Base-by-base conservation (phyloP, 1,140 invertebrate species). In the Drosophila rhopaloa region DNA sequence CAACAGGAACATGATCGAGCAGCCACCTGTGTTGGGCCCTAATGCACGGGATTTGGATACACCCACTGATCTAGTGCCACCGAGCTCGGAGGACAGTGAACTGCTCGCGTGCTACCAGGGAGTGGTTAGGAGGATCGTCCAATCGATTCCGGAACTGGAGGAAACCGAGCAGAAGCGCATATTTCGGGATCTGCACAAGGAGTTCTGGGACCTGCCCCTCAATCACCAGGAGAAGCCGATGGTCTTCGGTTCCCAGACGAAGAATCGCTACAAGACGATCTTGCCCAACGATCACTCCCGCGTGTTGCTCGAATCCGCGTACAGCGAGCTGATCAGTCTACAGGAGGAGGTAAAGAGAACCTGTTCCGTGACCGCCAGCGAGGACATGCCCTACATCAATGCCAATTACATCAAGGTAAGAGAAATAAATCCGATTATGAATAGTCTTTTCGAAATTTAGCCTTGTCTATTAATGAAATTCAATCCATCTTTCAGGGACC, bases 141-240 rank as follows among this genome's bases (percentile, higher is more conserved):
- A 79, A 10, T 46, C 82, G 0, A 9, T 78, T 19, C 75, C 85
- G 0, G 65, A 76, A 9, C 60, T 81, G 35, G 75, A 83, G 32
- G 89, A 83, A 9, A 93, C 93, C 61, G 94, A 94, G 67, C 94
- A 96, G 78, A 94, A 96, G 66, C 93, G 94, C 46, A 94, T 97
- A 73, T 93, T 98, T 53, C 93, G 95, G 27, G 96, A 95, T 82
- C 91, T 98, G 16, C 97, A 98, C 89, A 95, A 96, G 81, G 97
- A 98, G 91, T 98, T 98, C 92, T 98, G 97, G 97, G 97, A 98
- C 92, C 96, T 98, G 72, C 97, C 97, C 0, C 94, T 97, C 32
- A 98, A 98, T 92, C 95, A 97, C 75, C 96, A 97, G 60, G 97
- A 98, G 76, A 96, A 97, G 85, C 95, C 97, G 5, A 95, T 96